Conservation (phyloP, 53 echinoderm and acorn worm genomes). For the Holothuria scabra region DNA sequence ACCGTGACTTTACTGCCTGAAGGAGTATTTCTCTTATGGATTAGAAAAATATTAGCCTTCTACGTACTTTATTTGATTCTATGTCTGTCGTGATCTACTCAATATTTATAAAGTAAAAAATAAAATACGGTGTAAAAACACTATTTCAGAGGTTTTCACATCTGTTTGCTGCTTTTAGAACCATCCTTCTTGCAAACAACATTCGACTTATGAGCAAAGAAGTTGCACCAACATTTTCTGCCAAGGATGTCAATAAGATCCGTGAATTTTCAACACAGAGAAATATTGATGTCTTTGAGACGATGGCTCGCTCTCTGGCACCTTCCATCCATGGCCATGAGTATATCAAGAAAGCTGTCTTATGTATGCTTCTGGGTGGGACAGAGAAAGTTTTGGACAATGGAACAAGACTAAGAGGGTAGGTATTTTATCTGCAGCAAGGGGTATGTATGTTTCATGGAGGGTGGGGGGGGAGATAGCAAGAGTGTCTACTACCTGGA, state of each 20-base stretch:
- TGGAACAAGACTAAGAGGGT: constrained; percentile 97
- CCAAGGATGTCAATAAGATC: constrained; percentile 87
- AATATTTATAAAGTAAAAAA: not conserved
- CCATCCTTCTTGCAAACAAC: constrained; percentile 93
- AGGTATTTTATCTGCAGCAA: constrained; percentile 1
- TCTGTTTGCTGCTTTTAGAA: constrained; percentile 54
- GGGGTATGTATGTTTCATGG: too few relatives aligned
- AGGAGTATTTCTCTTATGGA: too few relatives aligned
- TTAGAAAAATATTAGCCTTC: too few relatives aligned
- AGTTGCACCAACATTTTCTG: constrained; percentile 78
- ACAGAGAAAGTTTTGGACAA: constrained; percentile 95
- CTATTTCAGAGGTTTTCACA: too few relatives aligned
- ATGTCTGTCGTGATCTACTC: too few relatives aligned
- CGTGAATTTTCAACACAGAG: constrained; percentile 84
- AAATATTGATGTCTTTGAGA: constrained; percentile 83
- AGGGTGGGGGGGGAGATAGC: not conserved
- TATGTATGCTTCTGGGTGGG: constrained; percentile 96
- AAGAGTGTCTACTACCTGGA: too few relatives aligned
- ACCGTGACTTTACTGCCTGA: too few relatives aligned
- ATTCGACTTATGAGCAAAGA: constrained; percentile 93
- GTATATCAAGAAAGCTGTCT: constrained; percentile 98
- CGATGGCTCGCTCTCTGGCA: constrained; percentile 87
- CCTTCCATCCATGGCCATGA: constrained; percentile 99
- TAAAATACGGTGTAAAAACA: too few relatives aligned
- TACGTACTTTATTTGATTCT: too few relatives aligned